phyloP scores from a whole-genome alignment of 2,113 vertebrate genomes.

The Mesembrinibis cayennensis region DNA sequence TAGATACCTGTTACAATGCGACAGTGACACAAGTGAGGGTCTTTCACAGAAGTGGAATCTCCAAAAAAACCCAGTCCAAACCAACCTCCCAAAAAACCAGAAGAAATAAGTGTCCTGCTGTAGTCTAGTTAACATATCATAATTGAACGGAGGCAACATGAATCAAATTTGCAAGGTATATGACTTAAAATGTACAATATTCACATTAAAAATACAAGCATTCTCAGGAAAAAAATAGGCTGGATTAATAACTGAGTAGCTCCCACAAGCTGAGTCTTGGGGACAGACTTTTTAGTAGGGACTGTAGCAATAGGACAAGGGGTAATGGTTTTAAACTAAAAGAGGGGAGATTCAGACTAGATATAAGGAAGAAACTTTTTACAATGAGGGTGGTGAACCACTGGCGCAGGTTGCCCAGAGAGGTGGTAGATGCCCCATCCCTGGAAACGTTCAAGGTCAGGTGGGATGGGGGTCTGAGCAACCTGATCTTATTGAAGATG shows the following conservation, averaged over 20 bases:
- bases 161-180: not conserved
- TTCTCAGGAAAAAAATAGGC: not conserved
- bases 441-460: not conserved
- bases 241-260: not conserved
- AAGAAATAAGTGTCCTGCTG: not conserved
- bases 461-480: not conserved
- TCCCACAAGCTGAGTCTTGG: not conserved
- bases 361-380: not conserved
- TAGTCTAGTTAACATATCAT: too few relatives aligned
- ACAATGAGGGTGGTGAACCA: fast-evolving
- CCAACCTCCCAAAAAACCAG: fast-evolving
- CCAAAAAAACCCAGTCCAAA: fast-evolving
- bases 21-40: not conserved
- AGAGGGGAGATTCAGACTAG: fast-evolving
- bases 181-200: not conserved
- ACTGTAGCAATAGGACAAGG: not conserved
- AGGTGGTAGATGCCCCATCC: not conserved
- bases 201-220: not conserved
- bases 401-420: not conserved
- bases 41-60: not conserved
- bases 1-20: fast-evolving
- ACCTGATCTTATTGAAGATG: not conserved
- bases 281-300: not conserved
- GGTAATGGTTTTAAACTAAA: not conserved
- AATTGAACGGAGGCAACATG: not conserved